Evolutionary conservation across 2,113 vertebrate species (phyloP).

Genomic region (Henicopernis longicauda): DNA sequence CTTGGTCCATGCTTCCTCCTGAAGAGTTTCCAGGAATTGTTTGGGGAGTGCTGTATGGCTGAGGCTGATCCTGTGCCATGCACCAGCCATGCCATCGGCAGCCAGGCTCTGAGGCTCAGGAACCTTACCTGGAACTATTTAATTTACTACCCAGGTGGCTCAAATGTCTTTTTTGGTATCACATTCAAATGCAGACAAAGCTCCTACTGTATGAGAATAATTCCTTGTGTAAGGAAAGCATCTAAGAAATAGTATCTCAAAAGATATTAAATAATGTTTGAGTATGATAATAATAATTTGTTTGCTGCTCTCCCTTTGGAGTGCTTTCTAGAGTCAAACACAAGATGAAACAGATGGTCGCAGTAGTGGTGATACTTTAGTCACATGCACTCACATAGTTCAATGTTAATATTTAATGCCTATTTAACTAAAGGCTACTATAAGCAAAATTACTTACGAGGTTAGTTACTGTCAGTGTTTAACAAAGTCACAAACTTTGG

Average conservation of each 20-base stretch:
- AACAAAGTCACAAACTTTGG: not conserved
- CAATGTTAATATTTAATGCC: not conserved
- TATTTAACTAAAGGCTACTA: not conserved
- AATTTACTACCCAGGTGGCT: not conserved
- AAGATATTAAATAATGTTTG: not conserved
- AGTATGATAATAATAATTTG: not conserved
- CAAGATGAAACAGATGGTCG: not conserved
- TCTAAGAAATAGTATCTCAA: not conserved
- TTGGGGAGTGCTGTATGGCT: not conserved
- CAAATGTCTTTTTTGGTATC: not conserved
- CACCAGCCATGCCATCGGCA: fast-evolving
- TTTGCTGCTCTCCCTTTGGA: not conserved
- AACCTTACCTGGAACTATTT: not conserved
- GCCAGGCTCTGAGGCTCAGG: not conserved
- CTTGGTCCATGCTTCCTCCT: not conserved
- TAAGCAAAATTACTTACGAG: not conserved
- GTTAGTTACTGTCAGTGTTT: not conserved
- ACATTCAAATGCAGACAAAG: not conserved
- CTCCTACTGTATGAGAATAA: not conserved
- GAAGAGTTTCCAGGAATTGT: not conserved
- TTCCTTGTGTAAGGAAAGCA: not conserved
- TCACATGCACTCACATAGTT: not conserved
- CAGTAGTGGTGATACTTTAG: not conserved
- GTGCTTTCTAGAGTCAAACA: not conserved
- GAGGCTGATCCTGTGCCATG: not conserved